A percentile compares a stretch with the other conserved stretches of the same genome.
These are phyloP conservation scores for Theristicus caerulescens DNA, from an alignment of 2,113 vertebrate species.

Conservation along the genomic window DNA sequence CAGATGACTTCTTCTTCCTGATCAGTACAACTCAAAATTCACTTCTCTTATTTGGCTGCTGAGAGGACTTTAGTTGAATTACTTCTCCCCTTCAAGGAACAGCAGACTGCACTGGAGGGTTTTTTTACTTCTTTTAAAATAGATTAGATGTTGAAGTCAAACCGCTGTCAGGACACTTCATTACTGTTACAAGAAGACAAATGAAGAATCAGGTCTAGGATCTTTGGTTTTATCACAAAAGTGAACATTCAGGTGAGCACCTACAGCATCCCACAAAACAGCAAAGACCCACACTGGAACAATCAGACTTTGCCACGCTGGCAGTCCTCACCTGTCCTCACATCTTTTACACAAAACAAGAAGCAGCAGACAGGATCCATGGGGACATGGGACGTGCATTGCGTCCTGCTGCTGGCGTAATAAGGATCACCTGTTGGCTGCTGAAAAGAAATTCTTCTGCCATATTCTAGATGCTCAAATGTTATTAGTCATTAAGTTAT, in stretches of 20 bases:
- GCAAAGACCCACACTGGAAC: neutral
- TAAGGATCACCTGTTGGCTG: neutral
- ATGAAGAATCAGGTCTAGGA: neutral
- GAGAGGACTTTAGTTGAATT: constrained; percentile 2
- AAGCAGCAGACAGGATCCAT: neutral
- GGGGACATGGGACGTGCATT: neutral
- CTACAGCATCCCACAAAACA: neutral
- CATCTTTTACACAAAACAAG: neutral
- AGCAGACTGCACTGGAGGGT: neutral
- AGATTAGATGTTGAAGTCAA: neutral
- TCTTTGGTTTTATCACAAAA: neutral
- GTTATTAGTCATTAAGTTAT: neutral
- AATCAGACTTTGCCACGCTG: neutral
- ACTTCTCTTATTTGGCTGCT: neutral
- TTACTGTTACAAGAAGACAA: neutral
- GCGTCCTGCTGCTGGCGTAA: neutral
- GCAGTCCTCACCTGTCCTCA: neutral
- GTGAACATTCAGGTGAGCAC: neutral
- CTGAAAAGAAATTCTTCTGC: neutral
- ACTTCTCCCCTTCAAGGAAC: neutral
- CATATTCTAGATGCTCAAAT: neutral
- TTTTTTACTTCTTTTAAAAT: neutral
- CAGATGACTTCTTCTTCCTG: constrained; percentile 33
- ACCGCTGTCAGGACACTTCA: neutral
- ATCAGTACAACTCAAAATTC: constrained; percentile 26